Evolutionary conservation across 1,140 invertebrate genomes (phyloP).

Genomic region (Calliopsis andreniformis): DNA sequence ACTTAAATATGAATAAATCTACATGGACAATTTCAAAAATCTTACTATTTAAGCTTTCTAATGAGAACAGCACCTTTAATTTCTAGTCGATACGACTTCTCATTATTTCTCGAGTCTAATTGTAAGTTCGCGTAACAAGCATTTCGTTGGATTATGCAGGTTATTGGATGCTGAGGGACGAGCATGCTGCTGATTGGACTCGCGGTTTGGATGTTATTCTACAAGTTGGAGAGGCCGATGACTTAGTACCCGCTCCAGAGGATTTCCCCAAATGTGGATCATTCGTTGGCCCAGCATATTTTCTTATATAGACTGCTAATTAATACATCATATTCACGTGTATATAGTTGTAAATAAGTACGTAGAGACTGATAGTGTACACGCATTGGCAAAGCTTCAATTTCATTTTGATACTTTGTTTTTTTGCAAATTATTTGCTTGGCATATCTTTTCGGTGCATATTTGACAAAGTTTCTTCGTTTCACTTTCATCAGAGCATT

Average conservation of each 20-base stretch:
- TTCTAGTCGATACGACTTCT: too few species aligned
- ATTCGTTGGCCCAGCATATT: constrained; percentile 82
- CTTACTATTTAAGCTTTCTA: too few species aligned
- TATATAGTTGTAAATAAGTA: constrained; percentile 75
- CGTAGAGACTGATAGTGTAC: neutral
- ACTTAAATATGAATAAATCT: too few species aligned
- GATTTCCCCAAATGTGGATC: constrained; percentile 82
- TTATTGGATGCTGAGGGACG: constrained; percentile 88
- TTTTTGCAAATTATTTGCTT: neutral
- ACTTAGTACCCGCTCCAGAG: constrained; percentile 76
- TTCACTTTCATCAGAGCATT: too few species aligned
- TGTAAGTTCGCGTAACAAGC: neutral
- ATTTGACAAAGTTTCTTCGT: neutral
- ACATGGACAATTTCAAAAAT: too few species aligned
- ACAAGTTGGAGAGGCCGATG: constrained; percentile 78
- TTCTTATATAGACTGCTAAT: constrained; percentile 78
- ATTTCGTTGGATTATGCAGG: constrained; percentile 76
- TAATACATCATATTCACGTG: constrained; percentile 55
- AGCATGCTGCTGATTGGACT: constrained; percentile 82
- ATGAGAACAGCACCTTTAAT: too few species aligned
- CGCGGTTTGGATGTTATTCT: constrained; percentile 83
- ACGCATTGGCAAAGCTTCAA: neutral
- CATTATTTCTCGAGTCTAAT: neutral
- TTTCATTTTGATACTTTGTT: neutral
- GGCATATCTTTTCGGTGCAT: neutral